Percentiles rank a stretch among this genome's conserved stretches.
Evolutionary conservation across 2,797 vertebrate genomes (phyloP).

Genomic region (Chromobotia macracanthus): DNA sequence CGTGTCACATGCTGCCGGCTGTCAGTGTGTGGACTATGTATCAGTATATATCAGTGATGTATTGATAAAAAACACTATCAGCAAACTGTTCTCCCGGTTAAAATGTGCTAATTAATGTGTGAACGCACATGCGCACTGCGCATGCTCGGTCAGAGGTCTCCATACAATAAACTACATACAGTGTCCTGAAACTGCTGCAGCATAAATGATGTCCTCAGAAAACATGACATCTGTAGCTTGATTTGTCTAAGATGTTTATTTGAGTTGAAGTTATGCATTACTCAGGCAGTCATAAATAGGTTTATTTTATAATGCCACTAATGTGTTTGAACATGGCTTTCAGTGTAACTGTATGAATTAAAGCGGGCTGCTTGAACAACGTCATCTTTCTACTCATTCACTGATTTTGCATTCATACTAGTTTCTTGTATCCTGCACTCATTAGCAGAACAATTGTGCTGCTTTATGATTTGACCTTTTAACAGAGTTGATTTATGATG

Average conservation of each 20-base stretch:
- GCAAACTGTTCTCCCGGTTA: too few species aligned
- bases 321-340: not conserved
- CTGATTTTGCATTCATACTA: not conserved
- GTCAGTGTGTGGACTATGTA: too few species aligned
- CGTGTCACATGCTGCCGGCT: too few species aligned
- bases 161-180: not conserved
- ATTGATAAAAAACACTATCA: too few species aligned
- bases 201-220: not conserved
- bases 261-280: constrained; percentile 1
- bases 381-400: not conserved
- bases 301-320: not conserved
- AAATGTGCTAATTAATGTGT: too few species aligned
- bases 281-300: constrained; percentile 1
- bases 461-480: constrained; percentile 43
- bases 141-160: constrained; percentile 3
- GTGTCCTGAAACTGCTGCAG: not conserved
- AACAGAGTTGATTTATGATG: constrained; percentile 47
- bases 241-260: constrained; percentile 26
- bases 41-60: too few species aligned
- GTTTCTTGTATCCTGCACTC: not conserved
- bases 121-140: not conserved
- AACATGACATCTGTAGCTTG: constrained; percentile 16
- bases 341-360: not conserved
- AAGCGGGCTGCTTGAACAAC: not conserved
- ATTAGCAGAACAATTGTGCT: constrained; percentile 14